Base-by-base conservation (phyloP, 2,113 vertebrate genomes). In the Columbina picui region DNA sequence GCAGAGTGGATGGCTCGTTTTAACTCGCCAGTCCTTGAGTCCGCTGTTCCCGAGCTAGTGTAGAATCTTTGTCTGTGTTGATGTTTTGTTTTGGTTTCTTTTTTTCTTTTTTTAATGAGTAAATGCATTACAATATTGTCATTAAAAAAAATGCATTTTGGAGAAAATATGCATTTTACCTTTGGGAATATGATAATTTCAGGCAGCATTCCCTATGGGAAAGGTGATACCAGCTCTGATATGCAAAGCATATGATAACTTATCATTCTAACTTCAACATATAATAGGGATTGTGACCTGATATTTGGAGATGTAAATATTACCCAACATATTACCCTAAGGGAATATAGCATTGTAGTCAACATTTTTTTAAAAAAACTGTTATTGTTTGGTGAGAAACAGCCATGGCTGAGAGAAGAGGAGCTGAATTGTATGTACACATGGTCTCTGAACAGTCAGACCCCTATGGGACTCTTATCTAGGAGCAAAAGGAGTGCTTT, bases 231-330 rank as follows among this genome's bases (percentile, higher is more conserved):
- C 98, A 98, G 97, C 98, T 98, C 98, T 98, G 97, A 98, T 98
- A 98, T 98, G 98, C 98, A 98, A 98, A 98, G 98, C 98, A 98
- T 98, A 98, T 98, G 98, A 98, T 98, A 98, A 98, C 97, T 98
- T 98, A 98, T 98, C 98, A 98, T 98, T 98, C 97, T 98, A 98
- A 98, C 97, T 98, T 98, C 98, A 96, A 98, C 98, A 96, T 98
- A 97, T 98, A 98, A 98, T 98, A 98, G 98, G 98, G 98, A 98
- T 98, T 98, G 97, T 98, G 98, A 98, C 98, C 98, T 98, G 98
- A 98, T 98, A 98, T 98, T 98, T 98, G 98, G 98, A 98, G 97
- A 98, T 98, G 98, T 98, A 98, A 98, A 98, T 98, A 98, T 98
- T 98, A 97, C 97, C 98, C 95, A 97, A 89, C 97, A 96, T 98